phyloP scores from a whole-genome alignment of 2,113 vertebrate species.

The Phainopepla nitens region DNA sequence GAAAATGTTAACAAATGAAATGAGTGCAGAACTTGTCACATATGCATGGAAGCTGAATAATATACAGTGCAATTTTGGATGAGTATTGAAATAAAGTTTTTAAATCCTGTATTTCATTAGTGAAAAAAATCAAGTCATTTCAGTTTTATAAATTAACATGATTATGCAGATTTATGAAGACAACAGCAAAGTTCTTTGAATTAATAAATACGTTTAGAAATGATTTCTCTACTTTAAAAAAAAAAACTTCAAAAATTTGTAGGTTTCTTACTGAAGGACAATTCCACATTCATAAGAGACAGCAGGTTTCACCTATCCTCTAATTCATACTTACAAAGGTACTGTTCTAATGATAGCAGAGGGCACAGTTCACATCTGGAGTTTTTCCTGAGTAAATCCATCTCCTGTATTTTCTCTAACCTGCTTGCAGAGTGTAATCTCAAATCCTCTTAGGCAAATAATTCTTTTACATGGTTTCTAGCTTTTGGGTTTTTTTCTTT shows the following conservation, averaged over 20 bases:
- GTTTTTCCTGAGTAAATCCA: not conserved
- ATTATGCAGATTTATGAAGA: not conserved
- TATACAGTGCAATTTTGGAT: not conserved
- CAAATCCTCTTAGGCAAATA: not conserved
- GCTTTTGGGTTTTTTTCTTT: not conserved
- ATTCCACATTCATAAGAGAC: not conserved
- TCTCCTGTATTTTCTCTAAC: not conserved
- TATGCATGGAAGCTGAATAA: not conserved
- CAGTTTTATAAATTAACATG: not conserved
- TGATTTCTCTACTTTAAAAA: not conserved
- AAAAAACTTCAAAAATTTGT: not conserved
- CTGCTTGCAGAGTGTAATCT: not conserved
- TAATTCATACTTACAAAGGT: not conserved
- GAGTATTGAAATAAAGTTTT: not conserved
- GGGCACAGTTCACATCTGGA: not conserved
- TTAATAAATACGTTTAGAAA: not conserved
- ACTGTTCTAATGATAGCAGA: not conserved
- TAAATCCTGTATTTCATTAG: not conserved
- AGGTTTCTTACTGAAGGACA: not conserved
- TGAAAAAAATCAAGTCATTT: not conserved
- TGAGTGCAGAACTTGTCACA: not conserved
- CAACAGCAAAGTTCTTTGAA: not conserved
- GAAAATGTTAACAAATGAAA: not conserved
- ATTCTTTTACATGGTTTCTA: not conserved
- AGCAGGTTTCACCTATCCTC: not conserved